Conservation (phyloP, 2,797 vertebrate genomes). For the Falco biarmicus region DNA sequence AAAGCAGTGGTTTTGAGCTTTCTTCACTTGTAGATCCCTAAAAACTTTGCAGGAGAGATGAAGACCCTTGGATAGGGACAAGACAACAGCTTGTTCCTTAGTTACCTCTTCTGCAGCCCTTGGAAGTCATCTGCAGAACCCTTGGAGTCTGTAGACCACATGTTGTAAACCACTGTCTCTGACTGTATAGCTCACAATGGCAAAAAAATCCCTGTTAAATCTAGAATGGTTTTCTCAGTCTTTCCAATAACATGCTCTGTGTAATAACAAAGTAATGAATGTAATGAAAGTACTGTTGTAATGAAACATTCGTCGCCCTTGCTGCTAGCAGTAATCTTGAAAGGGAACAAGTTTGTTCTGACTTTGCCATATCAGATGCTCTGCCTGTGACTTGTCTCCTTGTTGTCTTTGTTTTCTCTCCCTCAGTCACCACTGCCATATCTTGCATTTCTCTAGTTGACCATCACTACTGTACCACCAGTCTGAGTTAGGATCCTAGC, state of each 20-base stretch:
- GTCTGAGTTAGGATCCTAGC: not conserved
- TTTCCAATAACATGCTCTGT: not conserved
- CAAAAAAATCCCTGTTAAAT: not conserved
- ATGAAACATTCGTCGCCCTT: not conserved
- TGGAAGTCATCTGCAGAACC: not conserved
- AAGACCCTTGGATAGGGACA: not conserved
- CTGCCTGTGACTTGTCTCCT: not conserved
- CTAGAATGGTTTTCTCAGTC: not conserved
- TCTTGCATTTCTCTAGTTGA: not conserved
- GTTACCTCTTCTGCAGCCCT: not conserved
- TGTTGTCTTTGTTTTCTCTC: not conserved
- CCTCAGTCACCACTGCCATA: not conserved
- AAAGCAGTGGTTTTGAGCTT: not conserved
- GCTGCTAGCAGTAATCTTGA: not conserved
- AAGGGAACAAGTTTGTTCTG: not conserved
- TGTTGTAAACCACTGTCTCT: not conserved
- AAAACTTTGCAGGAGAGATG: not conserved
- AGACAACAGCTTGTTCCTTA: not conserved
- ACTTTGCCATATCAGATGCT: not conserved
- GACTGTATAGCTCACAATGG: not conserved
- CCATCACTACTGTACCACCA: not conserved
- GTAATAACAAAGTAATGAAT: not conserved
- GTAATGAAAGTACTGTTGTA: no score
- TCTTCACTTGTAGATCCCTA: not conserved
- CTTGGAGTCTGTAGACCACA: not conserved